Evolutionary conservation across 2,113 vertebrate species (phyloP), one percentile per base, ranked within the genome.

Genomic region (human): DNA sequence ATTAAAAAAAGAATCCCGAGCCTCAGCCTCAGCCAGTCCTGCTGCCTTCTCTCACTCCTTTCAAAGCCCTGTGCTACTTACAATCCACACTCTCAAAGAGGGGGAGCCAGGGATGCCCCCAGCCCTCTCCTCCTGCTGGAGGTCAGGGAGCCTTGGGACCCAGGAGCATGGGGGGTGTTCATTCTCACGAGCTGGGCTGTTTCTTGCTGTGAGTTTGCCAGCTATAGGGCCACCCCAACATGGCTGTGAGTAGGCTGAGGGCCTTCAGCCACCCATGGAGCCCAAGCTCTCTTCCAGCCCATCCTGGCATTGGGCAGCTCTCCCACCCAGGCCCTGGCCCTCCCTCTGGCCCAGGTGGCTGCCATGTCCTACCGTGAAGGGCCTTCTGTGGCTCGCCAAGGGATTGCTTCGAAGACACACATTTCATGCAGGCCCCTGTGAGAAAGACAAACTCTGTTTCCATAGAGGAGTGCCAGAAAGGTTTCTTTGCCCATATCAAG

Each of bases 351-450:
- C 38, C 3, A 9, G 3, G 9, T 76, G 55, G 6, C 79, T n/a
- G 17, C 52, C 1, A 0, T 3, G 2, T 83, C 61, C 48, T 32
- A 32, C 32, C 11, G 0, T 30, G 38, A 55, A 17, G 12, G 50
- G 8, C 40, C 85, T 88, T 61, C 52, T 35, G 17, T 64, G 57
- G 66, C 50, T 75, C 0, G 0, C 32, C 40, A 50, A 32, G 11
- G 27, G 18, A 48, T 38, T 55, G 18, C 82, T 95, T 88, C 12
- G 8, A 89, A 87, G 59, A 48, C 55, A 14, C 17, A 10, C 27
- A 50, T 89, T 84, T 89, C 23, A 2, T 16, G 0, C 48, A 55
- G 6, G 30, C 32, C 73, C 64, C 57, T 0, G 4, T 3, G n/a
- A 78, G 32, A 52, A 93, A 80, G 40, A 32, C 13, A 13, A n/a